Evolutionary conservation across 1,140 invertebrate genomes (phyloP).

Genomic region (Drosophila ohnishii): DNA sequence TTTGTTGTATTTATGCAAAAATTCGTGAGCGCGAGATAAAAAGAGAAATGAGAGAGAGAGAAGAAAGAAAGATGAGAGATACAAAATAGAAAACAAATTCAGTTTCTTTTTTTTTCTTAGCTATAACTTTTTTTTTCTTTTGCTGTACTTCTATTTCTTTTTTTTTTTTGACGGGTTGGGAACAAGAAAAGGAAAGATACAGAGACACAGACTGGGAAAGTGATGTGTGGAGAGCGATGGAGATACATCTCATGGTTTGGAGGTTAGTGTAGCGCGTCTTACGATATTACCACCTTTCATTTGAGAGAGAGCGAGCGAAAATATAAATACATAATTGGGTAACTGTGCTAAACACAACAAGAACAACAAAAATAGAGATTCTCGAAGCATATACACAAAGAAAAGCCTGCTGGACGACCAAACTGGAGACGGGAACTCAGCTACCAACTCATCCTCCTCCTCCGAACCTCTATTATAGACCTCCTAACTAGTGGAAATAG

Average conservation of each 20-base stretch:
- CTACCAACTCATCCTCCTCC: slow-evolving; percentile 33
- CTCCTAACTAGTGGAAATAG: slow-evolving; percentile 31
- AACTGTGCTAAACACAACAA: slow-evolving; percentile 77
- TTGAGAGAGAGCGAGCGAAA: slow-evolving; percentile 32
- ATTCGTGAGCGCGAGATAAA: slow-evolving; percentile 53
- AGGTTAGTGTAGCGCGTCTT: slow-evolving; percentile 79
- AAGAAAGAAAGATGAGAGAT: slow-evolving; percentile 63
- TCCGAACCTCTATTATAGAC: slow-evolving; percentile 21
- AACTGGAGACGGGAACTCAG: slow-evolving; percentile 44
- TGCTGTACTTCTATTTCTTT: slow-evolving; percentile 22
- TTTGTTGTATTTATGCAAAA: slow-evolving; percentile 73
- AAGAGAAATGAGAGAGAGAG: slow-evolving; percentile 56
- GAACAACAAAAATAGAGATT: slow-evolving; percentile 82
- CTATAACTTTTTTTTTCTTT: slow-evolving; percentile 20
- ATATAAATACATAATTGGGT: slow-evolving; percentile 28
- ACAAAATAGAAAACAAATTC: slow-evolving; percentile 52
- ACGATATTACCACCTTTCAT: slow-evolving; percentile 77
- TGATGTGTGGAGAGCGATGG: slow-evolving; percentile 34
- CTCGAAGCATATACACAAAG: slow-evolving; percentile 81
- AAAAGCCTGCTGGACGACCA: slow-evolving; percentile 56
- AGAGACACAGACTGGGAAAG: slow-evolving; percentile 32
- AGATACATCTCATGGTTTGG: slow-evolving; percentile 56
- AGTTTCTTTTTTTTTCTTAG: slow-evolving; percentile 30
- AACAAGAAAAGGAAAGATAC: slow-evolving; percentile 14
- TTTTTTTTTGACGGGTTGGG: slow-evolving; percentile 24